These are phyloP conservation scores for Odontomyia ornata DNA, from an alignment of 2,888 invertebrate genomes.

Conservation along the genomic window DNA sequence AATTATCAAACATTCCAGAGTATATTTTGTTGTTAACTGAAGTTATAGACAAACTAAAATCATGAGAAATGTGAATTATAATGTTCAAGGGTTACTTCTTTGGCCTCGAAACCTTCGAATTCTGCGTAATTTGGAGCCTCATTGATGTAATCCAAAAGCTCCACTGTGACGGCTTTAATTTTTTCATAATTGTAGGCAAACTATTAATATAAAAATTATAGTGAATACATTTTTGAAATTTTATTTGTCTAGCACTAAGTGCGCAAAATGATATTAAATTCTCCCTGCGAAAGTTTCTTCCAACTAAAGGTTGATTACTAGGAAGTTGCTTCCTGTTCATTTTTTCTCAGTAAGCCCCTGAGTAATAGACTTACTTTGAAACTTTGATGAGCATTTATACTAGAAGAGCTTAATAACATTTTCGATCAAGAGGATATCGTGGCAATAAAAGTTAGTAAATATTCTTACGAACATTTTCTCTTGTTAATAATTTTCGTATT, in stretches of 20 bases:
- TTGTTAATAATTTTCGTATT: slow-evolving; percentile 42
- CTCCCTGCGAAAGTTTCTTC: too few relatives aligned
- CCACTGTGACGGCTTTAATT: slow-evolving; percentile 30
- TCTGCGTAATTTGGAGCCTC: slow-evolving; percentile 15
- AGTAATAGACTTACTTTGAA: too few relatives aligned
- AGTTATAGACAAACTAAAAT: slow-evolving; percentile 39
- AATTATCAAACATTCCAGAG: slow-evolving; percentile 46
- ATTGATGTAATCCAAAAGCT: slow-evolving; percentile 48
- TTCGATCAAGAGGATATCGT: too few relatives aligned
- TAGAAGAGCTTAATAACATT: too few relatives aligned
- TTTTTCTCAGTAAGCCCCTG: too few relatives aligned
- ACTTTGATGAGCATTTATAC: too few relatives aligned
- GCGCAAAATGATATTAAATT: too few relatives aligned
- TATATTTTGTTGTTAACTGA: slow-evolving; percentile 48
- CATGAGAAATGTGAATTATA: slow-evolving; percentile 18
- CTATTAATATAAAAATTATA: slow-evolving; percentile 24
- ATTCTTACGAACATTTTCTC: slow-evolving; percentile 22
- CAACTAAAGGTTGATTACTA: too few relatives aligned
- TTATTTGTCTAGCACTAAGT: too few relatives aligned
- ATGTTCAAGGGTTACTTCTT: slow-evolving; percentile 45
- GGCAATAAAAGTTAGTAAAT: not conserved
- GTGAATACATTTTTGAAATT: not conserved
- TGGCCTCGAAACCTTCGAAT: slow-evolving; percentile 48
- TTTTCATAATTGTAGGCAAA: slow-evolving; percentile 40
- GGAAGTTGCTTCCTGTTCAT: too few relatives aligned